Evolutionary conservation across 2,797 vertebrate genomes (phyloP), one percentile per base, ranked within the genome.

Genomic region (Halcyon smyrnensis): DNA sequence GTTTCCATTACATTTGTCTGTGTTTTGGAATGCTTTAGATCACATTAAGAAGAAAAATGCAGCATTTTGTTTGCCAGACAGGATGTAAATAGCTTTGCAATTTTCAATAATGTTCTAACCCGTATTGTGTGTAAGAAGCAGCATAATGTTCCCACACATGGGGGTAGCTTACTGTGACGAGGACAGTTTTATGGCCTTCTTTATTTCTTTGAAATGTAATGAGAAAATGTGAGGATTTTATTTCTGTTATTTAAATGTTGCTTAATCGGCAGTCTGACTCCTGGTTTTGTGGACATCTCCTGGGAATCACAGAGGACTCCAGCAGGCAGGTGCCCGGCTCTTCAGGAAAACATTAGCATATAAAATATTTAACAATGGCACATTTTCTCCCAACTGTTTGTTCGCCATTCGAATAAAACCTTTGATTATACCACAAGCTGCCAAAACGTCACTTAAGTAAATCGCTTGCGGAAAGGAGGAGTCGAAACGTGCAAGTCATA

Each of bases 161-260:
- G n/a, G 46, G 80, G 83, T 82, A 62, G 87, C 84, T 90, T 50
- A 67, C 87, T 94, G 70, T 2, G 2, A 95, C 27, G 87, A 93
- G 81, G 88, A 95, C 88, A 93, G 92, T 69, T 97, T 95, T 95
- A 95, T 27, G 30, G 68, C 34, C 39, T 10, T 25, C 76, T 88
- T 65, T 85, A 86, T 89, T 87, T 94, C 81, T 93, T 93, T 78
- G 69, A 92, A 95, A 93, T 24, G 67, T 32, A 59, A 41, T 19
- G 65, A 5, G 5, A 96, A 96, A 87, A 89, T 50, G 59, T 68
- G 75, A 81, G 64, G 74, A 67, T 84, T 93, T 94, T 87, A 89
- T 90, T 94, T 89, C 86, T 85, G 74, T 70, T 88, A 62, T 79
- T 95, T 57, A 64, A 93, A 91, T 68, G 48, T 39, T 92, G 60